phyloP scores from a whole-genome alignment of 2,113 vertebrate genomes.

The human (Homo sapiens) region GRCh38 chr9:116981501-116982000 shows the following conservation, averaged over 20 bases:
- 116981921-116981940: neutral
- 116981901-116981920: neutral
- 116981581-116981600: neutral
- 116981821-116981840: constrained; percentile 24
- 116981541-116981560: neutral
- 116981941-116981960: neutral
- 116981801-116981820: constrained; percentile 37
- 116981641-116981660: neutral
- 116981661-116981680: neutral
- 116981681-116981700: neutral
- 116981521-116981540: neutral
- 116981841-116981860: constrained; percentile 53
- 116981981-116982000: neutral
- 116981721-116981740: constrained; percentile 39
- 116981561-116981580: neutral
- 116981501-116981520: neutral
- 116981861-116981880: constrained; percentile 6
- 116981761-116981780: constrained; percentile 34
- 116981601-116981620: neutral
- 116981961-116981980: neutral
- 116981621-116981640: neutral
- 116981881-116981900: constrained; percentile 28
- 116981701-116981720: neutral
- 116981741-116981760: neutral
- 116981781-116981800: constrained; percentile 43